phyloP scores from a whole-genome alignment of 2,113 vertebrate genomes.

The Pithys albifrons region DNA sequence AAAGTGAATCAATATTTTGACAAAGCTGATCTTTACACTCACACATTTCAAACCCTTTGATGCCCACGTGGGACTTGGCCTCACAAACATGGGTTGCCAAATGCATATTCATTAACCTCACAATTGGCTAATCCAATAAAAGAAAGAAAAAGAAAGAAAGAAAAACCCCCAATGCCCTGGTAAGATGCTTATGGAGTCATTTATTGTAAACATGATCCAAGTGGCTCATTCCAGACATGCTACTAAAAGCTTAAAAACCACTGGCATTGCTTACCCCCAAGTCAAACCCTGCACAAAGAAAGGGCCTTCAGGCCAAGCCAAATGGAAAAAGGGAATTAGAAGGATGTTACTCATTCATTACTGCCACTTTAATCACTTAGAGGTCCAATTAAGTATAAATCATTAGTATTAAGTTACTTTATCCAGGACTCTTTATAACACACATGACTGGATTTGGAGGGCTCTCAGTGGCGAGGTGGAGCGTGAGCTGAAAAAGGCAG shows the following conservation, averaged over 20 bases:
- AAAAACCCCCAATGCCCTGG: slow-evolving; percentile 43
- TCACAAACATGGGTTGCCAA: slow-evolving; percentile 62
- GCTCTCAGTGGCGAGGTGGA: slow-evolving; percentile 65
- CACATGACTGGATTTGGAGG: slow-evolving; percentile 73
- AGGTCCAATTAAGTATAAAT: slow-evolving; percentile 84
- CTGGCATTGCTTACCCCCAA: slow-evolving; percentile 11
- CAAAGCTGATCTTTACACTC: slow-evolving; percentile 57
- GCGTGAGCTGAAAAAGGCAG: slow-evolving; percentile 73
- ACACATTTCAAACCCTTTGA: slow-evolving; percentile 63
- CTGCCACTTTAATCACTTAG: slow-evolving; percentile 83
- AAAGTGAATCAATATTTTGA: slow-evolving; percentile 77
- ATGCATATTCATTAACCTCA: slow-evolving; percentile 78
- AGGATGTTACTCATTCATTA: slow-evolving; percentile 80
- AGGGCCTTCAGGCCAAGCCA: slow-evolving; percentile 24
- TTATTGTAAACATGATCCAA: slow-evolving; percentile 74
- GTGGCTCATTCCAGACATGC: not conserved
- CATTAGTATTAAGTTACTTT: slow-evolving; percentile 82
- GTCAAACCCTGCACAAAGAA: slow-evolving; percentile 38
- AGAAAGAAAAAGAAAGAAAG: not conserved
- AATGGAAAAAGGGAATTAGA: slow-evolving; percentile 62
- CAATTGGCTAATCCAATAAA: slow-evolving; percentile 72
- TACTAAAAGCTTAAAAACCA: slow-evolving; percentile 54
- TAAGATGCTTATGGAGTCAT: slow-evolving; percentile 67
- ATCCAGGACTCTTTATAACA: slow-evolving; percentile 54
- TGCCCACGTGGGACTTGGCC: slow-evolving; percentile 51